phyloP scores from a whole-genome alignment of 1,140 invertebrate genomes.

The Pseudoatta argentina region DNA sequence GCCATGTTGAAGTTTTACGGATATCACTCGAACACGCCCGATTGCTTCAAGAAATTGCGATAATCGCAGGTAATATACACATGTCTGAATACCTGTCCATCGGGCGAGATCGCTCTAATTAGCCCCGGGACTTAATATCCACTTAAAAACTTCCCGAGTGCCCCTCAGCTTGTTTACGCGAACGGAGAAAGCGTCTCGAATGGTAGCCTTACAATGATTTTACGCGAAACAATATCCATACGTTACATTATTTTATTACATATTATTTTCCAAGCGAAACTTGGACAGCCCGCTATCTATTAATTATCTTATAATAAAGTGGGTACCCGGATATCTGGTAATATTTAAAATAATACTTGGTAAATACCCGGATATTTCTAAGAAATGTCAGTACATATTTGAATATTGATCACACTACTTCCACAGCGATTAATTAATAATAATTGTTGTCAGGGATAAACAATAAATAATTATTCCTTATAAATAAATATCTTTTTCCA shows the following conservation, averaged over 20 bases:
- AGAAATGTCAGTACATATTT: too few relatives aligned
- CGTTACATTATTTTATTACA: conserved; percentile 18
- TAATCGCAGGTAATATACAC: conserved; percentile 5
- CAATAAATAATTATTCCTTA: background rate
- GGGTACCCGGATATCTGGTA: conserved; percentile 13
- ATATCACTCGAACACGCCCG: background rate
- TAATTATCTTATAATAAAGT: conserved; percentile 37
- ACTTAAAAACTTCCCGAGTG: background rate
- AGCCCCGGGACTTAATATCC: conserved; percentile 6
- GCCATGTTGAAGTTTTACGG: background rate
- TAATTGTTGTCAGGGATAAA: background rate
- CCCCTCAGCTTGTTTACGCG: conserved; percentile 16
- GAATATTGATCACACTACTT: background rate
- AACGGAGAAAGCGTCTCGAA: conserved; percentile 20
- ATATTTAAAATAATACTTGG: conserved; percentile 7
- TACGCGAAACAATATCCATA: background rate
- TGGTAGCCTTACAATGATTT: background rate
- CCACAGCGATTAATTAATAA: background rate
- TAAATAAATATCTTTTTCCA: background rate
- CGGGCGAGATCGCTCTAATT: background rate
- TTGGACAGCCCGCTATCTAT: background rate
- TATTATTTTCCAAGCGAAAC: conserved; percentile 21
- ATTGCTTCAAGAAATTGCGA: background rate
- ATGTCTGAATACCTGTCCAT: conserved; percentile 3
- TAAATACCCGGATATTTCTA: conserved; percentile 3